These are phyloP conservation scores for Cyprinodon brontotheroides DNA, from an alignment of 2,113 vertebrate species.

Conservation along the genomic window DNA sequence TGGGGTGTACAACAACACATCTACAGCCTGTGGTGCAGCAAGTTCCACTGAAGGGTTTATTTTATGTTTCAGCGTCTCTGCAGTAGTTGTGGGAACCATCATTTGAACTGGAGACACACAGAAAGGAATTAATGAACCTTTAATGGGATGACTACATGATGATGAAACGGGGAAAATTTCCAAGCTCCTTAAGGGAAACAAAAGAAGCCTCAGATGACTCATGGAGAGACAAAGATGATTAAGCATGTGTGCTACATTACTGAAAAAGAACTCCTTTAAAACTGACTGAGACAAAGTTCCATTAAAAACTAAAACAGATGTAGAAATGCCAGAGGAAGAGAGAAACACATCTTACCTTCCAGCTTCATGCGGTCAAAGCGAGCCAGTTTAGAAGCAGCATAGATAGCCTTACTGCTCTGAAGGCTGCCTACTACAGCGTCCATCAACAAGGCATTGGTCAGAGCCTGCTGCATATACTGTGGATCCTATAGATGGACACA, in stretches of 20 bases:
- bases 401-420: constrained; percentile 87
- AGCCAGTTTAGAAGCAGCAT: constrained; percentile 91
- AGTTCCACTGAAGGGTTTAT: constrained; percentile 93
- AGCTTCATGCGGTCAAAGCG: constrained; percentile 90
- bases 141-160: constrained; percentile 2
- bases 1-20: constrained; percentile 91
- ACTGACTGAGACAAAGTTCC: not conserved
- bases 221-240: not conserved
- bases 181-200: not conserved
- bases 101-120: constrained; percentile 80
- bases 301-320: not conserved
- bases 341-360: constrained; percentile 78
- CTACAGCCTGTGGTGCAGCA: constrained; percentile 83
- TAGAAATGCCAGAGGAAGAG: not conserved
- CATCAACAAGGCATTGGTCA: constrained; percentile 94
- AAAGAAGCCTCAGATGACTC: not conserved
- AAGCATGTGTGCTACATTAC: not conserved
- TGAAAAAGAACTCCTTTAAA: not conserved
- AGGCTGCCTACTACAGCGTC: constrained; percentile 93
- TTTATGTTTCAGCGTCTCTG: constrained; percentile 93
- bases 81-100: constrained; percentile 90
- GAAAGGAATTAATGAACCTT: constrained; percentile 1
- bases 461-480: constrained; percentile 93
- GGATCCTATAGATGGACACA: constrained; percentile 84
- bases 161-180: not conserved